phyloP scores from a whole-genome alignment of 2,113 vertebrate species.

The Etheostoma spectabile region DNA sequence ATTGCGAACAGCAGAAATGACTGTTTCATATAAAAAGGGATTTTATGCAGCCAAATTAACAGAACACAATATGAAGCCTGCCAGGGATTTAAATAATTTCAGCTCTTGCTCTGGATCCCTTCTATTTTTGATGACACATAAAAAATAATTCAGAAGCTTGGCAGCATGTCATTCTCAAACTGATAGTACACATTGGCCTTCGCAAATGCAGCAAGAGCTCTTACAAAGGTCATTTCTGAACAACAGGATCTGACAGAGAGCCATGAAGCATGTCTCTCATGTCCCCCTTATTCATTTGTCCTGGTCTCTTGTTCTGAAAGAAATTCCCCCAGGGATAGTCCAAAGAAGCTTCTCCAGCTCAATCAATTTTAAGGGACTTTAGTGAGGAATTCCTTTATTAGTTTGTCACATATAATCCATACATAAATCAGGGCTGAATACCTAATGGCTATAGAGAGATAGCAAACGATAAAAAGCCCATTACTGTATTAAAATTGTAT shows the following conservation, averaged over 20 bases:
- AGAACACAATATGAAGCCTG: neutral
- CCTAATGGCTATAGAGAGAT: constrained; percentile 10
- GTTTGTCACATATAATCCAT: neutral
- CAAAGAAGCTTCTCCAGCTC: constrained; percentile 28
- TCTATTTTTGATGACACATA: constrained; percentile 15
- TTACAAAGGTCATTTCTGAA: constrained; percentile 1
- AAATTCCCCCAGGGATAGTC: constrained; percentile 38
- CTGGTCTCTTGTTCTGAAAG: constrained; percentile 19
- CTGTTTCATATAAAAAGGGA: neutral
- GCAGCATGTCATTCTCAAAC: neutral
- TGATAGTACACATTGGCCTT: neutral
- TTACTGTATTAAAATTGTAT: constrained; percentile 4
- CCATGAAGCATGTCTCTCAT: neutral
- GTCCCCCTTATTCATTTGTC: constrained; percentile 6
- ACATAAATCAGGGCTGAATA: constrained; percentile 13
- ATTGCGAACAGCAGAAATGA: neutral
- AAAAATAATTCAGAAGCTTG: neutral
- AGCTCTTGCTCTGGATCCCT: neutral
- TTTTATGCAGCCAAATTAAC: neutral
- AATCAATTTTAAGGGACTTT: constrained; percentile 38
- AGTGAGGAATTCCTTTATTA: constrained; percentile 55
- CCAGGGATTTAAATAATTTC: constrained; percentile 8
- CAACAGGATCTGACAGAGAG: neutral
- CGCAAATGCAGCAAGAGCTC: constrained; percentile 10
- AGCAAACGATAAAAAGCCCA: constrained; percentile 16